Evolutionary conservation across 2,888 invertebrate genomes (phyloP), one percentile per base, ranked within the genome.

Genomic region (Dysmachus trigonus): DNA sequence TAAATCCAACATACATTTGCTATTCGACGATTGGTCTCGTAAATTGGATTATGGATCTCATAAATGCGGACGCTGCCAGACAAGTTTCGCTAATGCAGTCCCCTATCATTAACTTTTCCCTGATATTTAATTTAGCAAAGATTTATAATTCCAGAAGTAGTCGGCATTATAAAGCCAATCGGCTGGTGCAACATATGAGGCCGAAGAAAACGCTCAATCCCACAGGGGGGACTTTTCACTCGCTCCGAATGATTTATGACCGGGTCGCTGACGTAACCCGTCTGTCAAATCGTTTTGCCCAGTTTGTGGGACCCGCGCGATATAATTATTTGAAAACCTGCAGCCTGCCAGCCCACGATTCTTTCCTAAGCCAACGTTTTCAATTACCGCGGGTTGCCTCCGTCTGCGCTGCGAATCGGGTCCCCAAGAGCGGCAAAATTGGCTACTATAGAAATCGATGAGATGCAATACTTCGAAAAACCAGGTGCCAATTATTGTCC

Each of bases 111-210:
- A 77, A 15, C 22, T 77, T 77, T 77, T 41, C 77, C 77, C 22
- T 77, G 22, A 47, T 77, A 77, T 77, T 76, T 77, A 77, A 77
- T 77, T 77, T 38, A n/a, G 77, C 18, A 7, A 30, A 77, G 47
- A 77, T 77, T 77, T 77, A 77, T 77, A 77, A 77, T 77, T 77
- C 77, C 77, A 77, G 77, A 77, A 77, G 77, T 73, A 73, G 30
- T 33, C 73, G 13, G 7, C n/a, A 73, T 4, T 22, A 2, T 22
- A n/a, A n/a, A 30, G 73, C 31, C 73, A 27, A 31, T 31, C 33
- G 27, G 6, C 22, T 10, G 10, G 62, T 22, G 62, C 31, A 73
- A 73, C 33, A 73, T 33, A 73, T 73, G 38, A 35, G 41, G 2
- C 38, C 3, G 10, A 22, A 10, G 76, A 38, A 76, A 76, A 76